Conservation (phyloP, 1,140 invertebrate species). For the Tenebrio molitor region DNA sequence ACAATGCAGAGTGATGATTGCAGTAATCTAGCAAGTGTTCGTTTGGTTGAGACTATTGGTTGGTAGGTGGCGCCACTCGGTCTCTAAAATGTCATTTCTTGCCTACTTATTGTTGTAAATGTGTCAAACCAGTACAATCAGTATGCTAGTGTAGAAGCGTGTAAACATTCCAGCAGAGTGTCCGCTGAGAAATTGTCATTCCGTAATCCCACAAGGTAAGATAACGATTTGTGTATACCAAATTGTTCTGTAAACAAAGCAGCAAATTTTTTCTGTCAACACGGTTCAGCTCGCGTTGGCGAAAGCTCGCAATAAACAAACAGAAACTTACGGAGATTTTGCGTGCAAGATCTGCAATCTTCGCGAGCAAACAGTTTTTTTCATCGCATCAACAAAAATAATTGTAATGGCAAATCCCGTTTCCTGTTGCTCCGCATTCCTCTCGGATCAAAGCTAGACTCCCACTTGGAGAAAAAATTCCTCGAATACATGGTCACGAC, state of each 20-base stretch:
- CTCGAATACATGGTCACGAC: constrained; percentile 1
- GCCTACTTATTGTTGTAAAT: not conserved
- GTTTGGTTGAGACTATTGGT: not conserved
- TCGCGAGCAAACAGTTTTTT: not conserved
- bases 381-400: too few relatives aligned
- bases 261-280: not conserved
- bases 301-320: not conserved
- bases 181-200: not conserved
- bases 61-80: not conserved
- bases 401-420: not conserved
- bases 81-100: not conserved
- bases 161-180: constrained; percentile 1
- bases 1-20: not conserved
- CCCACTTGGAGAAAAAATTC: constrained; percentile 28
- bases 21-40: too few relatives aligned
- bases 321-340: too few relatives aligned
- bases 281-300: not conserved
- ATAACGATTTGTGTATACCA: not conserved
- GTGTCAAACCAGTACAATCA: constrained; percentile 19
- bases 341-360: too few relatives aligned
- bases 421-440: constrained; percentile 20
- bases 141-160: constrained; percentile 24
- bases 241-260: constrained; percentile 2
- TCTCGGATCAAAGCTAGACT: constrained; percentile 11
- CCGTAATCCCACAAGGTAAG: constrained; percentile 1